These are phyloP conservation scores for Mesaphorura yosii DNA, from an alignment of 1,140 invertebrate genomes.

Conservation along the genomic window DNA sequence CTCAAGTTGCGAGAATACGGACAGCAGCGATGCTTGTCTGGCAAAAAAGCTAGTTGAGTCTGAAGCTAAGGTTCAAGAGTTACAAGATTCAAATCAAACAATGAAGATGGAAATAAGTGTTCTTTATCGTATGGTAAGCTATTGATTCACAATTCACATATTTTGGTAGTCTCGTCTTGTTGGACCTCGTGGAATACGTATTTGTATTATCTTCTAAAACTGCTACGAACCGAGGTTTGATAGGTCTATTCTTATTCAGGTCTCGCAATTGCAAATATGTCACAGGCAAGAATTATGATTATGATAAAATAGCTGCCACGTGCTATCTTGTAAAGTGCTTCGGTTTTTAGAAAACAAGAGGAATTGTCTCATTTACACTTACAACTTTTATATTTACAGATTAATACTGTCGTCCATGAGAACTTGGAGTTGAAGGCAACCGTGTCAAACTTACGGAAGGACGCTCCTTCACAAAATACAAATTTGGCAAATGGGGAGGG, in stretches of 20 bases:
- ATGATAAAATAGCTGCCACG: no score
- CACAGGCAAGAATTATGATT: conserved; percentile 10
- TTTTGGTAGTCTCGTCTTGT: no score
- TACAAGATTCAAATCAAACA: conserved; percentile 21
- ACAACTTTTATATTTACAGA: conserved; percentile 6
- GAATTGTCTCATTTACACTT: neutral
- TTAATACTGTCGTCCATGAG: conserved; percentile 18
- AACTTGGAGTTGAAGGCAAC: conserved; percentile 13
- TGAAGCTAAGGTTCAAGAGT: conserved; percentile 23
- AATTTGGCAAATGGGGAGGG: no score
- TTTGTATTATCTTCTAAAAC: no score
- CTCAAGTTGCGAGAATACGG: conserved; percentile 14
- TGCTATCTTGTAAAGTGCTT: neutral
- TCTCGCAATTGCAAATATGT: conserved; percentile 17
- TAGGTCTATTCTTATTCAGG: conserved; percentile 2
- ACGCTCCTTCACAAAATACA: neutral
- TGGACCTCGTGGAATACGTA: no score
- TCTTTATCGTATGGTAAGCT: conserved; percentile 22
- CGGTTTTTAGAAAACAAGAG: no score
- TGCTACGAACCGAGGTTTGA: neutral
- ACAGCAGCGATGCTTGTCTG: conserved; percentile 3
- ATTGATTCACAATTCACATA: no score
- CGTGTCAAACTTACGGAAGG: neutral
- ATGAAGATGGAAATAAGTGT: conserved; percentile 25
- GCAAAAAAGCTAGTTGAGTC: conserved; percentile 15